A percentile compares a stretch with the other conserved stretches of the same genome.
Conservation (phyloP, 1,140 invertebrate genomes). For the Ylistrum balloti region DNA sequence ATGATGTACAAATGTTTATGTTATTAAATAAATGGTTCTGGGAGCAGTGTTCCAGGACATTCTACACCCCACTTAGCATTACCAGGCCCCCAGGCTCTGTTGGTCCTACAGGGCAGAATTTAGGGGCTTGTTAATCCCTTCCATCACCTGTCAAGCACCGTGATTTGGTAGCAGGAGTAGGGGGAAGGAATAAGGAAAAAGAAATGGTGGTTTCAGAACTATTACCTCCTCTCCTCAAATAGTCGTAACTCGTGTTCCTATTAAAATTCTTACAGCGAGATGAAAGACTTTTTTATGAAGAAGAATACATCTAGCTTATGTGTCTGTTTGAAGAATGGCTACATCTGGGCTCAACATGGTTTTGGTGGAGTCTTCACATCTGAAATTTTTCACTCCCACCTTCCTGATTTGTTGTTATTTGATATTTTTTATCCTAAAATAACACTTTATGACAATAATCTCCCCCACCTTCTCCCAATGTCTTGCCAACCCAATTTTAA, state of each 20-base stretch:
- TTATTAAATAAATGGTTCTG: constrained; percentile 27
- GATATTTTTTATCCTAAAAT: no score
- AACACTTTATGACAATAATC: no score
- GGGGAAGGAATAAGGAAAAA: neutral
- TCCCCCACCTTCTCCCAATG: no score
- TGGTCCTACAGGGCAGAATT: neutral
- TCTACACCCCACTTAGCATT: neutral
- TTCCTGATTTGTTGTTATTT: no score
- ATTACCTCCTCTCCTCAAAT: neutral
- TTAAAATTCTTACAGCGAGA: neutral
- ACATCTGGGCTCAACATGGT: no score
- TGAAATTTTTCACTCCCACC: no score
- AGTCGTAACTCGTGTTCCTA: neutral
- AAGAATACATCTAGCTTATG: neutral
- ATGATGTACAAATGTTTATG: neutral
- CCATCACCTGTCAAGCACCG: neutral
- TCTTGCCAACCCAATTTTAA: no score
- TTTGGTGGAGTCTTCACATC: no score
- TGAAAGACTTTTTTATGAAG: neutral
- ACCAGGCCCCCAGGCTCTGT: neutral
- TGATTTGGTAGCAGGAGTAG: neutral
- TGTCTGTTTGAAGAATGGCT: no score
- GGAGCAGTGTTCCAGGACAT: neutral
- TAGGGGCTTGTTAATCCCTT: neutral
- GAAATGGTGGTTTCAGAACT: neutral